Evolutionary conservation across 23 tunicate genomes (phyloP), one percentile per base, ranked within the genome.

Genomic region (Clavelina lepadiformis): DNA sequence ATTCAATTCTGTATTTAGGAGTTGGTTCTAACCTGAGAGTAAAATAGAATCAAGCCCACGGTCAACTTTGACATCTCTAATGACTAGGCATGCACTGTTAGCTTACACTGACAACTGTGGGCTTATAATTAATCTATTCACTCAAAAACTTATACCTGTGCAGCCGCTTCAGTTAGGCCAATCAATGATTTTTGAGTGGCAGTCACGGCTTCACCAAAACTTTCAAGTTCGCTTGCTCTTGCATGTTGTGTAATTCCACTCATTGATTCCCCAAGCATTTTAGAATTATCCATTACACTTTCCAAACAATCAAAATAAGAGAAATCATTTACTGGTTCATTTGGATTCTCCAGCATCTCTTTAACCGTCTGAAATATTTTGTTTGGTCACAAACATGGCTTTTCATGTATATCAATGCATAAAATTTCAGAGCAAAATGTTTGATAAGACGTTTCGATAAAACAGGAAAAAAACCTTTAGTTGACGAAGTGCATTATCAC

Each of bases 241-340:
- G 99, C 99, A 51, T 94, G 95, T 58, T 94, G 99, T 19, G 94
- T 88, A 23, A 94, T 86, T 28, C 99, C 95, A 54, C 88, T 94
- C 85, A 94, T 83, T 3, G 92, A 77, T 46, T 94, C 95, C 0
- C 86, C 96, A 5, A 89, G 80, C 58, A 56, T 20, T 41, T 89
- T 89, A 3, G 97, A 89, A 51, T 89, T 89, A 34, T 81, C 97
- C 84, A 89, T 78, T 32, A 89, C 97, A 38, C 89, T 81, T 33
- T 89, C 97, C 51, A 89, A 58, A 51, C 97, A 89, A 58, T 89
- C 97, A 62, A 89, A 89, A 52, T 89, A 89, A 15, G 97, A 81
- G 62, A 76, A 74, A 64, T 89, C 97, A 47, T 81, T 81, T 22
- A 89, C 97, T 33, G 97, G 97, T 46, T 89, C 97, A 51, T 89